Conservation (phyloP, 2,797 vertebrate genomes). For the Xiphorhynchus erythropygius region DNA sequence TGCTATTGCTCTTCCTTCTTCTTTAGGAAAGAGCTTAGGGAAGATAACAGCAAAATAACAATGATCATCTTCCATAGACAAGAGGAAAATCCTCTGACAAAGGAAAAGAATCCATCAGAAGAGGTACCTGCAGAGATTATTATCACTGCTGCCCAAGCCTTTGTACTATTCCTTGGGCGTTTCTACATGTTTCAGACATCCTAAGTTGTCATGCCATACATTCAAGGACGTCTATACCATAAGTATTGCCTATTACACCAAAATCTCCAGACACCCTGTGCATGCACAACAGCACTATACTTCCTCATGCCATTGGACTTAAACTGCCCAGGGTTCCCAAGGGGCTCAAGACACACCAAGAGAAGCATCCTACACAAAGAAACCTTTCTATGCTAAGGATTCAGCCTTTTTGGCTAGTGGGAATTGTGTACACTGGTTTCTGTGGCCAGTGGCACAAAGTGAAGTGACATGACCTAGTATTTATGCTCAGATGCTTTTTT, state of each 20-base stretch:
- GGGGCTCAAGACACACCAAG: not conserved
- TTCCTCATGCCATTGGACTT: not conserved
- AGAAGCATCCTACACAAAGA: not conserved
- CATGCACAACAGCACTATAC: not conserved
- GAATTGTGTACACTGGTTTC: not conserved
- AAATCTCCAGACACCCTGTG: not conserved
- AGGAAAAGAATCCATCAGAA: not conserved
- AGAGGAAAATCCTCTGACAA: not conserved
- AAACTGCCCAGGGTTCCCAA: not conserved
- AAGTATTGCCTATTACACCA: not conserved
- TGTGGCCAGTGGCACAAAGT: not conserved
- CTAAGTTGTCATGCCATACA: not conserved
- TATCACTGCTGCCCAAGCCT: not conserved
- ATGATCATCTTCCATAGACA: not conserved
- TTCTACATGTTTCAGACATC: not conserved
- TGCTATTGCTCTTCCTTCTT: not conserved
- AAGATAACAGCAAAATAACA: not conserved
- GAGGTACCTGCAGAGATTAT: not conserved
- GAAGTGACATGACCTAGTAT: not conserved
- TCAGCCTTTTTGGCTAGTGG: not conserved
- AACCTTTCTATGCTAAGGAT: not conserved
- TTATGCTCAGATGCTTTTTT: not conserved
- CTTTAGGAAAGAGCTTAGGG: not conserved
- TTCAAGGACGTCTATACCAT: not conserved
- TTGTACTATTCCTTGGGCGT: rapidly evolving